Evolutionary conservation across 92 coral and sea anemone species (phyloP).

Genomic region (Actinostola sp.): DNA sequence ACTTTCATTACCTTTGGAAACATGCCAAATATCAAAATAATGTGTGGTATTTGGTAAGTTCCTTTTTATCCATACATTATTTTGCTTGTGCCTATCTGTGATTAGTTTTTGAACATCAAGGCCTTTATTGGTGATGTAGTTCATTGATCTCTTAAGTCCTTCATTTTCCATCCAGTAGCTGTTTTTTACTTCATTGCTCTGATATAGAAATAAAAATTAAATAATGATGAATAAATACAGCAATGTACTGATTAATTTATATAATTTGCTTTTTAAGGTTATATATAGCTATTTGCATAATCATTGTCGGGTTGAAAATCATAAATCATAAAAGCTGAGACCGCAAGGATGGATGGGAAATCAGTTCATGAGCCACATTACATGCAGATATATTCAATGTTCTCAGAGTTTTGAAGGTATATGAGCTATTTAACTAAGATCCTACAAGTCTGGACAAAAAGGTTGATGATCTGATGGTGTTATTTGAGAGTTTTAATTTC

Average conservation of each 20-base stretch:
- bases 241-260: neutral
- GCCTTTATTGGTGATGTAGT: neutral
- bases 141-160: slow-evolving; percentile 26
- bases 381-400: no score
- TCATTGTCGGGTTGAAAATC: no score
- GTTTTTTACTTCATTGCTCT: slow-evolving; percentile 49
- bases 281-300: no score
- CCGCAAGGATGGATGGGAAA: no score
- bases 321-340: no score
- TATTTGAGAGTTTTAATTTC: no score
- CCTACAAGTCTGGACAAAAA: no score
- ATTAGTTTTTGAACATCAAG: slow-evolving; percentile 12
- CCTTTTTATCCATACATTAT: slow-evolving; percentile 10
- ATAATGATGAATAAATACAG: neutral
- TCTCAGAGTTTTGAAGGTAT: no score
- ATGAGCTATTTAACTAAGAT: no score
- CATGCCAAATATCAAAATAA: slow-evolving; percentile 54
- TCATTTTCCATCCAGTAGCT: slow-evolving; percentile 37
- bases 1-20: slow-evolving; percentile 28
- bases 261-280: no score
- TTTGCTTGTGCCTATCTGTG: slow-evolving; percentile 36
- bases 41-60: slow-evolving; percentile 31
- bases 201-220: neutral
- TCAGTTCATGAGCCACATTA: no score
- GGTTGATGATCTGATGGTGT: no score